A percentile compares a stretch with the other conserved stretches of the same genome.
phyloP scores from a whole-genome alignment of 2,888 invertebrate species.

The Sinodicranocentrus sp. region DNA sequence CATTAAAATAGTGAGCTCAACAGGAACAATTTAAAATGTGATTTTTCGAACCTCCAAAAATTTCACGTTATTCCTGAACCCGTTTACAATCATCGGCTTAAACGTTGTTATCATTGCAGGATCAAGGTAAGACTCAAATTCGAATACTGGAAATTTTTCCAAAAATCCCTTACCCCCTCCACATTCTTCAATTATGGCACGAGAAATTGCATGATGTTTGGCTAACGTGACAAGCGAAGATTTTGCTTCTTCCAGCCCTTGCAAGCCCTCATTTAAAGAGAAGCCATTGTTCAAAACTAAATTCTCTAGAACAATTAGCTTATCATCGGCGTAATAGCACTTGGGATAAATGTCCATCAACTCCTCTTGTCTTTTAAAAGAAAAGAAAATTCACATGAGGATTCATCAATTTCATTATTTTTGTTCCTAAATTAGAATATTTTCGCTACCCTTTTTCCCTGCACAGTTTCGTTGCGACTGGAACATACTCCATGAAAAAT shows the following conservation, averaged over 20 bases:
- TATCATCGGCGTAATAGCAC: constrained; percentile 59
- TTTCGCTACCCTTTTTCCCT: too few species aligned
- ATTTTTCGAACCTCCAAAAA: constrained; percentile 42
- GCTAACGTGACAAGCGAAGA: constrained; percentile 44
- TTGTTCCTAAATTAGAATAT: too few species aligned
- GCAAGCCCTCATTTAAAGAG: constrained; percentile 46
- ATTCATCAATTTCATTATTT: too few species aligned
- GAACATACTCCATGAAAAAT: too few species aligned
- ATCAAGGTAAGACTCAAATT: background rate
- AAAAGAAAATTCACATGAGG: too few species aligned
- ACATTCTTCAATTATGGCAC: constrained; percentile 26
- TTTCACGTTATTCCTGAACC: constrained; percentile 14
- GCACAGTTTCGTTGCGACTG: too few species aligned
- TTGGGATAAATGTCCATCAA: constrained; percentile 62
- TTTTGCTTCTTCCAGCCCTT: constrained; percentile 59
- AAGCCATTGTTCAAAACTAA: constrained; percentile 52
- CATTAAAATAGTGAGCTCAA: background rate
- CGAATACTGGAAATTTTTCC: constrained; percentile 19
- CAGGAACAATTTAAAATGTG: background rate
- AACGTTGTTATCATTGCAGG: background rate
- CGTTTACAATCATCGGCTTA: constrained; percentile 21
- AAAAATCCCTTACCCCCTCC: constrained; percentile 49
- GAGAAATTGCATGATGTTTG: constrained; percentile 50
- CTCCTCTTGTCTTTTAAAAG: constrained; percentile 20
- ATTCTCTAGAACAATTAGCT: constrained; percentile 64